Evolutionary conservation across 2,113 vertebrate genomes (phyloP), one percentile per base, ranked within the genome.

Genomic region (Ceyx cyanopectus): DNA sequence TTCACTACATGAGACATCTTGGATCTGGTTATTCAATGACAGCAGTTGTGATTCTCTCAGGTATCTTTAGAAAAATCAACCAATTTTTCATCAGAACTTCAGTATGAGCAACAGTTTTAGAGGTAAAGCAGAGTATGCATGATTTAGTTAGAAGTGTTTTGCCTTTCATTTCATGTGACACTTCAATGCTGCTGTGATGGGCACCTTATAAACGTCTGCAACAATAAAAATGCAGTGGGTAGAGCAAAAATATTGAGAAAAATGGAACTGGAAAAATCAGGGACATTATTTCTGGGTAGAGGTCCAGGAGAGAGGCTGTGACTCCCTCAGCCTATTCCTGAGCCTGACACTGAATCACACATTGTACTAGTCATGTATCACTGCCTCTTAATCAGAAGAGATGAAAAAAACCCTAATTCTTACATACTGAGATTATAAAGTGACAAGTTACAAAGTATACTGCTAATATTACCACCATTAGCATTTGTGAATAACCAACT

Each of bases 401-500:
- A 56, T 23, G 4, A 66, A 77, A 72, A 72, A 87, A 66, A 11
- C 7, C 27, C 34, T 5, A 3, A 86, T 92, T 88, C 40, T 78
- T 72, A 30, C n/a, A 68, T 26, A 72, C 76, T 34, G 43, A 88
- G 80, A 48, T 78, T 13, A 40, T 63, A 27, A 83, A 74, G 51
- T 87, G 87, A 81, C 75, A 91, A 34, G 48, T 34, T 74, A 87
- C 15, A 53, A 91, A 86, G 73, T 48, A 30, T 20, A 51, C 29
- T 53, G 54, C 61, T 90, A 72, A 92, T 78, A 78, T 81, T 45
- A 65, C 34, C 40, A 21, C 27, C 34, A 65, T 77, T 83, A 90
- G 48, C 73, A 60, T 48, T 90, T 2, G 9, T 81, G 82, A 92
- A 92, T 78, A 94, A 83, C 63, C 76, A 94, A 61, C 53, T 76